These are phyloP conservation scores for Volucella inanis DNA, from an alignment of 2,888 invertebrate species.

Conservation along the genomic window DNA sequence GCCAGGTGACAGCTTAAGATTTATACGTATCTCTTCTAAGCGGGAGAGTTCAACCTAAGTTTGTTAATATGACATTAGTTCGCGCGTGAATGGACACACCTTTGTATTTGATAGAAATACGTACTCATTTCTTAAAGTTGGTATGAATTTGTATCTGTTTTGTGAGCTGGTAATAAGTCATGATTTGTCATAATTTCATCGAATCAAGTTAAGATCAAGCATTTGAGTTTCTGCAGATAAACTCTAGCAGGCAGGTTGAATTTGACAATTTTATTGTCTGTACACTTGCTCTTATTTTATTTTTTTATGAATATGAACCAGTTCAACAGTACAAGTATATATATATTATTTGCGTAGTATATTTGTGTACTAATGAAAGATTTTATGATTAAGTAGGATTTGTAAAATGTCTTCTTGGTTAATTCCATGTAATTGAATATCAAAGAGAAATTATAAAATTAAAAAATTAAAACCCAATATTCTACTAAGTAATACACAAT, in stretches of 20 bases:
- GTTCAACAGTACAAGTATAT: too few relatives aligned
- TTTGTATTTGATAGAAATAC: conserved; percentile 9
- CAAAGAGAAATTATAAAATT: neutral
- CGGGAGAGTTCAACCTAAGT: conserved; percentile 46
- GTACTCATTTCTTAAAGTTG: conserved; percentile 1
- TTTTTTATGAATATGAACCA: too few relatives aligned
- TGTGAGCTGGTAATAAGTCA: conserved; percentile 26
- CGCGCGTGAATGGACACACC: conserved; percentile 58
- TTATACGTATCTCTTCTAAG: conserved; percentile 41
- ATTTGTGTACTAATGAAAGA: too few relatives aligned
- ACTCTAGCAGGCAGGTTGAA: too few relatives aligned
- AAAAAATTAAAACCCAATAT: neutral
- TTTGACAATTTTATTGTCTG: too few relatives aligned
- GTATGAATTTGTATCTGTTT: conserved; percentile 10
- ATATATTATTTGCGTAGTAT: too few relatives aligned
- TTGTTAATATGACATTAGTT: conserved; percentile 46
- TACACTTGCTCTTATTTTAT: too few relatives aligned
- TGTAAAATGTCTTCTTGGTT: neutral
- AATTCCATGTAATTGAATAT: conserved; percentile 3
- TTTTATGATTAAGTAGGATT: conserved; percentile 3
- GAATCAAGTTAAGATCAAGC: conserved; percentile 19
- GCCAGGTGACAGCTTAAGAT: conserved; percentile 58
- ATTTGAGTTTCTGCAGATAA: too few relatives aligned
- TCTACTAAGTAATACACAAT: neutral
- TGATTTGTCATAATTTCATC: conserved; percentile 44